Evolutionary conservation across 2,113 vertebrate species (phyloP).

Genomic region (Alligator sinensis): DNA sequence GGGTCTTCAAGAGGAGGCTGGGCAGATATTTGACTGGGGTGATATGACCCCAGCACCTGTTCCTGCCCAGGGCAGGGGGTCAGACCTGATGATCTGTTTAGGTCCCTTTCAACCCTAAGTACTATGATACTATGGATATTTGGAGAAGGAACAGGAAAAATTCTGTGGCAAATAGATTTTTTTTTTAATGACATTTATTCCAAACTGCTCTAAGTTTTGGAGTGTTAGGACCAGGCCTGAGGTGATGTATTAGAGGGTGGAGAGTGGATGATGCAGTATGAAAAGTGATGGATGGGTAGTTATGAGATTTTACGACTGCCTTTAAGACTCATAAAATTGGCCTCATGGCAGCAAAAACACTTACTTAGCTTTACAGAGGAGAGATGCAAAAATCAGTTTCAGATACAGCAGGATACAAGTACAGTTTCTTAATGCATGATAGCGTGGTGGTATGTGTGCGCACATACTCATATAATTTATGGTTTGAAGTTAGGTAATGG

Average conservation of each 20-base stretch:
- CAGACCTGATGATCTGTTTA: too few species aligned
- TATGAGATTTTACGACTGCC: neutral
- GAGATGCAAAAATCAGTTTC: neutral
- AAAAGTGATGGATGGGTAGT: neutral
- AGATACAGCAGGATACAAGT: neutral
- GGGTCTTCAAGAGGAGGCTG: too few species aligned
- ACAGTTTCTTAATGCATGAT: neutral
- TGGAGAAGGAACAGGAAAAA: neutral
- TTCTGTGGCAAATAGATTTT: neutral
- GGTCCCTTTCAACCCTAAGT: too few species aligned
- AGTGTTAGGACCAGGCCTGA: neutral
- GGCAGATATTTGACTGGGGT: too few species aligned
- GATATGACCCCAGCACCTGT: too few species aligned
- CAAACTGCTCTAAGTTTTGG: neutral
- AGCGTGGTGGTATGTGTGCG: rapidly evolving
- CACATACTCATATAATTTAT: neutral
- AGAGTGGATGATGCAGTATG: neutral
- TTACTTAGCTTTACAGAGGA: neutral
- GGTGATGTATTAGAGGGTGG: neutral
- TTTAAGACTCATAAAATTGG: slow-evolving; percentile 1
- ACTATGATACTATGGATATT: neutral
- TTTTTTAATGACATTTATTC: neutral
- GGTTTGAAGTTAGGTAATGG: neutral
- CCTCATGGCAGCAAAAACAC: slow-evolving; percentile 3
- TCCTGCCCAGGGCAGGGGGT: too few species aligned